Evolutionary conservation across 2,888 invertebrate species (phyloP).

Genomic region (Drosophila neoperkinsi): DNA sequence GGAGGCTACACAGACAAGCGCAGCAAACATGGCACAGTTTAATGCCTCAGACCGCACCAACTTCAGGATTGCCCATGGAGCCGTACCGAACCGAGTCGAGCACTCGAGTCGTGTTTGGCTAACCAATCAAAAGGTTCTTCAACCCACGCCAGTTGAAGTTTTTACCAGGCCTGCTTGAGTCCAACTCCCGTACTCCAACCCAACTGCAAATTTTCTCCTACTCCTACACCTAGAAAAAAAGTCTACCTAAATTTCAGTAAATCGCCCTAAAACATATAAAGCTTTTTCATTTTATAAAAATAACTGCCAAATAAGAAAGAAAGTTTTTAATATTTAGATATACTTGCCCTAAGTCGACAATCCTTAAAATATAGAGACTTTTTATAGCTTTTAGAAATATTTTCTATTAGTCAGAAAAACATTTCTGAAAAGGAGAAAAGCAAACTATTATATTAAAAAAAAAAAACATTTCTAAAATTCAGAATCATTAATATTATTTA

Average conservation of each 20-base stretch:
- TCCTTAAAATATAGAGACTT: not conserved
- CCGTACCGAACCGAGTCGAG: not conserved
- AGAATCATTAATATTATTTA: not conserved
- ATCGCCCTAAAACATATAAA: not conserved
- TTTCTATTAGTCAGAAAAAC: not conserved
- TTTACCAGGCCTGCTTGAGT: slow-evolving; percentile 20
- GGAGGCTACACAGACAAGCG: slow-evolving; percentile 21
- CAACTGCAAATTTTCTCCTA: slow-evolving; percentile 6
- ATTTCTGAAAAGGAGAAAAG: not conserved
- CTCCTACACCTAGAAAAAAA: not conserved
- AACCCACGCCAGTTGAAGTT: slow-evolving; percentile 48
- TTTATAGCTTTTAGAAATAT: not conserved
- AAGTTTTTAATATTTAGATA: not conserved
- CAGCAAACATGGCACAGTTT: slow-evolving; percentile 72
- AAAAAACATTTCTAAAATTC: not conserved
- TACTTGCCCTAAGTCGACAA: not conserved
- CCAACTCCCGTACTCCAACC: not conserved
- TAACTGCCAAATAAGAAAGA: not conserved
- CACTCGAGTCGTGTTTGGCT: slow-evolving; percentile 62
- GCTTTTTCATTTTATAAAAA: not conserved
- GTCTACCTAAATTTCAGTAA: not conserved
- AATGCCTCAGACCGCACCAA: slow-evolving; percentile 64
- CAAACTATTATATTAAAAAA: too few species aligned
- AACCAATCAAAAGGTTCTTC: slow-evolving; percentile 82
- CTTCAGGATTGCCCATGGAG: slow-evolving; percentile 80